Percentiles rank a stretch among this genome's conserved stretches.
phyloP scores from a whole-genome alignment of 2,113 vertebrate genomes.

The Dipodomys merriami region DNA sequence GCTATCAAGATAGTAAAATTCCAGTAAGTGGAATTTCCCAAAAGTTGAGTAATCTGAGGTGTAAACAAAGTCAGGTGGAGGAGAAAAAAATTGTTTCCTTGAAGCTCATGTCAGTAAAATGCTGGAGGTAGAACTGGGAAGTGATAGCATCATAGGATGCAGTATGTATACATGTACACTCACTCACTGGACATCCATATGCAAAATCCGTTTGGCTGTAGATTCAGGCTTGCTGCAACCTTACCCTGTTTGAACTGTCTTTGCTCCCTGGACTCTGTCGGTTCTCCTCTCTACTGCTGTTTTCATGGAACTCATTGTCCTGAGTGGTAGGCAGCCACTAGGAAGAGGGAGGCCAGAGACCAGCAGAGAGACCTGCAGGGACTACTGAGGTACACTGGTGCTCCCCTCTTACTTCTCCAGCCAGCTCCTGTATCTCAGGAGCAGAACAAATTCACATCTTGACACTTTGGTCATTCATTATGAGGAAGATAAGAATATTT shows the following conservation, averaged over 20 bases:
- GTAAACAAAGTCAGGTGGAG: constrained; percentile 35
- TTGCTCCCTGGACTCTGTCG: background rate
- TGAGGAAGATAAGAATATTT: background rate
- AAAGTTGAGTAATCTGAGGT: constrained; percentile 54
- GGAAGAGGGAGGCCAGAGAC: background rate
- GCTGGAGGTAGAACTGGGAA: background rate
- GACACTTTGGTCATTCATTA: background rate
- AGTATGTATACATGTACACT: too few species aligned
- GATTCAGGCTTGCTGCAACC: background rate
- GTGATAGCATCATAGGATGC: background rate
- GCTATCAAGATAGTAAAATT: constrained; percentile 54
- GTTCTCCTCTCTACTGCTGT: background rate
- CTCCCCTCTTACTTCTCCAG: background rate
- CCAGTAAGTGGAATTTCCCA: constrained; percentile 60
- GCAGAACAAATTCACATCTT: background rate
- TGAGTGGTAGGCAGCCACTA: background rate
- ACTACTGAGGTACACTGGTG: background rate
- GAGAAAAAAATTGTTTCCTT: background rate
- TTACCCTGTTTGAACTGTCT: background rate
- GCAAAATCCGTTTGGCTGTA: background rate
- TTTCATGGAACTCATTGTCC: background rate
- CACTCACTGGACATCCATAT: fast-evolving
- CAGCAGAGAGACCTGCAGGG: background rate
- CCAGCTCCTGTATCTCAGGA: background rate
- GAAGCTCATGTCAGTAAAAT: background rate